Evolutionary conservation across 37 sponge, comb jelly and placozoan genomes (phyloP), one percentile per base, ranked within the genome.

Genomic region (Diacarnus erythraeanus): DNA sequence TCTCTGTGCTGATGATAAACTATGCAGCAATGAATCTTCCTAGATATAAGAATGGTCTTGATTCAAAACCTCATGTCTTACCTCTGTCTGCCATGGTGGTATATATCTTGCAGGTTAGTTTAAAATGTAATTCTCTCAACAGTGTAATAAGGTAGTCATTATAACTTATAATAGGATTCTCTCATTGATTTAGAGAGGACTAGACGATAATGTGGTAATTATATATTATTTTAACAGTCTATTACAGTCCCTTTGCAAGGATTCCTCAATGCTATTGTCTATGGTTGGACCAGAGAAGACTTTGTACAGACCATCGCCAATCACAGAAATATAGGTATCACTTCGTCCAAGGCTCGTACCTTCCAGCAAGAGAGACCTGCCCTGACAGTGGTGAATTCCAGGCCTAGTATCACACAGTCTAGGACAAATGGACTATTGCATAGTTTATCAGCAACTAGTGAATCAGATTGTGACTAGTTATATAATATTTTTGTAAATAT

Each of bases 211-310:
- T 47, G 12, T 47, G 51, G 51, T 47, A 47, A 12, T 12, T 47
- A 12, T 63, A 15, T 63, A 30, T 63, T 23, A 35, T 35, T 9
- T 8, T 37, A 9, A 3, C 86, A 88, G 88, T 82, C 83, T 37
- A 1, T 88, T 18, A 81, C 82, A 59, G 73, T 69, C 4, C 83
- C 88, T 1, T 83, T 88, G n/a, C 88, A 88, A 82, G 88, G 88
- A 0, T 81, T 88, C 56, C 67, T 88, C 20, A 88, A 88, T 71
- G 70, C 88, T 54, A 70, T 88, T 23, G 83, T 82, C 26, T 88
- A 88, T 76, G 88, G 83, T 9, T 81, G 78, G 82, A 88, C 88
- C 15, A 88, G 83, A 70, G 61, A 82, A 34, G 84, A 83, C 75
- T 74, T 82, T 42, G 34, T 1, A 17, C 20, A 17, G 34, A 67